These are phyloP conservation scores for Brachyistius frenatus DNA, from an alignment of 2,113 vertebrate species.

Conservation along the genomic window DNA sequence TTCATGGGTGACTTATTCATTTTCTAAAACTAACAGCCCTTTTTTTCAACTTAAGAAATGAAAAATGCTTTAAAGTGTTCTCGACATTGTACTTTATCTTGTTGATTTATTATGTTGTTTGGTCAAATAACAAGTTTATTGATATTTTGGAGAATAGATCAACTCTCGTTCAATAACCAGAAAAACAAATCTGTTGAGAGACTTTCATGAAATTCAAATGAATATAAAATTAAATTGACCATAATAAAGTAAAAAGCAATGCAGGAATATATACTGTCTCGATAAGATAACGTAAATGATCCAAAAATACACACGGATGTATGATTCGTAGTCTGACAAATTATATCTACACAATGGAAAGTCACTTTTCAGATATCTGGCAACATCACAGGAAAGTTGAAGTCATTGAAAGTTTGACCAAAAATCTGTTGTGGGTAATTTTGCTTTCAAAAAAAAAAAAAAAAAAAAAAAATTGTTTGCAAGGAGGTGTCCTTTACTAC, in stretches of 20 bases:
- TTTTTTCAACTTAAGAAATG: neutral
- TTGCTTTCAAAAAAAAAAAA: neutral
- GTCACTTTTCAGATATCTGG: conserved; percentile 7
- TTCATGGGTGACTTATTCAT: conserved; percentile 4
- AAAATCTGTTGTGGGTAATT: neutral
- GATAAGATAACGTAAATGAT: neutral
- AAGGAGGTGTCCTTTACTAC: no score
- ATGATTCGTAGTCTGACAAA: conserved; percentile 8
- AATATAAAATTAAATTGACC: neutral
- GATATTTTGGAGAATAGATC: no score
- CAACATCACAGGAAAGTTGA: no score
- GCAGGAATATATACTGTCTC: conserved; percentile 6
- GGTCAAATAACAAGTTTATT: no score
- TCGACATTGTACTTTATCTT: no score
- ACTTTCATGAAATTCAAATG: neutral
- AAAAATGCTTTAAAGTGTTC: neutral
- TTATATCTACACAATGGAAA: conserved; percentile 16
- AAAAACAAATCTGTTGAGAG: no score
- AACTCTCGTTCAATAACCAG: no score
- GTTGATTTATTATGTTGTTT: no score
- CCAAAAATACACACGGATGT: conserved; percentile 8
- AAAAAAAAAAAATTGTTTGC: neutral
- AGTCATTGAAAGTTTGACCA: no score
- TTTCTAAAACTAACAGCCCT: conserved; percentile 1
- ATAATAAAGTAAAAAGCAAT: neutral